Evolutionary conservation across 2,797 vertebrate species (phyloP), one percentile per base, ranked within the genome.

Genomic region (Limosa lapponica): DNA sequence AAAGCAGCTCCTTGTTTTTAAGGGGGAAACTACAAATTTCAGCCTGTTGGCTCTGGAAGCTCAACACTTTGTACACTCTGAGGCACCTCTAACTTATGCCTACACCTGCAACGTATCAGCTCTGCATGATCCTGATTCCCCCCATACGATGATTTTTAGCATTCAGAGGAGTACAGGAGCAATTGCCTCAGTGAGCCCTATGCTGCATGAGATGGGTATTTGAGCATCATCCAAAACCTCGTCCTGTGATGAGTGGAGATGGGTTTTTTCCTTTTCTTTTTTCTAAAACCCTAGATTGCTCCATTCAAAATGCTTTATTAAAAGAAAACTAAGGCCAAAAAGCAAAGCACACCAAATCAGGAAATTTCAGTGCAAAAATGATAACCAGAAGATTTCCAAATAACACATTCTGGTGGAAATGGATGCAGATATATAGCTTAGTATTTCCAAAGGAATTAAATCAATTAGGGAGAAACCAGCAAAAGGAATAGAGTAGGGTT

Each of bases 1-100:
- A 97, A 98, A 97, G 69, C 75, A 90, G 69, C 83, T 95, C 58
- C 58, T 95, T 93, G 91, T 94, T 96, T 97, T 96, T 97, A 97
- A 98, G 96, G 74, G 28, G 55, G 51, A 96, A 95, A 82, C 27
- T 37, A 95, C 75, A 91, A 96, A 96, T 97, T 95, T 95, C 94
- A 96, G 75, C 64, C 91, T 95, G 82, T 91, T 96, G 92, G 94
- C 81, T 93, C 89, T 91, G 87, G 89, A 96, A 97, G 81, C 94
- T 92, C 89, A 94, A 69, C 44, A 52, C 32, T 82, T 8, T n/a
- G 36, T 94, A 95, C 74, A 65, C 4, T 36, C 41, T 89, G 73
- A 91, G 79, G 41, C 77, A 57, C 62, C 64, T 94, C 82, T 95
- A 82, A 90, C 86, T 92, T 91, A 61, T 8, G 41, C 36, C 77